Conservation (phyloP, 2,797 vertebrate genomes). For the Taenioides sp. region DNA sequence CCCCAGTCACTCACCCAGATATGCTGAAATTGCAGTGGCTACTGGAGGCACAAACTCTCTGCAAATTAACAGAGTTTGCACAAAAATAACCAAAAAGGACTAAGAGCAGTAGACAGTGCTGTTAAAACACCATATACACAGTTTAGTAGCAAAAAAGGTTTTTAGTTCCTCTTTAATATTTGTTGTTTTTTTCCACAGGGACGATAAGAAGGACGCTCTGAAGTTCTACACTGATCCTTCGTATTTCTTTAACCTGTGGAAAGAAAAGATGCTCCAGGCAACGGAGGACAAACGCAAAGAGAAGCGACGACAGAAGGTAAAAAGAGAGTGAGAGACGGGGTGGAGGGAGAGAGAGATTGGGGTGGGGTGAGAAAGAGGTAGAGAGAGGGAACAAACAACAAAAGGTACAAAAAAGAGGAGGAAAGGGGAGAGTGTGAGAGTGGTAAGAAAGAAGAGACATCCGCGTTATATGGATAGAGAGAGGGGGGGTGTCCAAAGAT, state of each 20-base stretch:
- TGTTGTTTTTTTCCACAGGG: constrained; percentile 66
- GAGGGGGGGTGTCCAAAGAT: not conserved
- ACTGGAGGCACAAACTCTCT: too few species aligned
- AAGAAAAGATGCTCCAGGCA: constrained; percentile 93
- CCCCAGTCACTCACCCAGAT: too few species aligned
- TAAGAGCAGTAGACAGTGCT: too few species aligned
- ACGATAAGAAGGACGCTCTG: constrained; percentile 89
- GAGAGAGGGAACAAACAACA: not conserved
- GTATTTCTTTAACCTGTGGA: constrained; percentile 94
- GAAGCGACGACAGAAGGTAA: constrained; percentile 89
- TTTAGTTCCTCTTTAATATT: too few species aligned
- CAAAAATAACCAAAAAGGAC: too few species aligned
- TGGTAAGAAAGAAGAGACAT: too few species aligned
- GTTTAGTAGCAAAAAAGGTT: too few species aligned
- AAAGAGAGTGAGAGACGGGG: not conserved
- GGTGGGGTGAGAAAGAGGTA: not conserved
- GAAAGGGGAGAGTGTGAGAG: not conserved
- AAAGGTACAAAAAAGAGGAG: constrained; percentile 72
- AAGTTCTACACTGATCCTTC: constrained; percentile 93
- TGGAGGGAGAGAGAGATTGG: not conserved
- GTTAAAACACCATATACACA: too few species aligned
- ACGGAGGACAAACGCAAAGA: constrained; percentile 93
- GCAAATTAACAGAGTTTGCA: too few species aligned
- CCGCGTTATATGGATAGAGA: not conserved
- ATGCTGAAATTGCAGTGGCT: too few species aligned